Percentiles rank a stretch among this genome's conserved stretches.
Conservation (phyloP, 2,888 invertebrate species). For the Caenorhabditis sulstoni region DNA sequence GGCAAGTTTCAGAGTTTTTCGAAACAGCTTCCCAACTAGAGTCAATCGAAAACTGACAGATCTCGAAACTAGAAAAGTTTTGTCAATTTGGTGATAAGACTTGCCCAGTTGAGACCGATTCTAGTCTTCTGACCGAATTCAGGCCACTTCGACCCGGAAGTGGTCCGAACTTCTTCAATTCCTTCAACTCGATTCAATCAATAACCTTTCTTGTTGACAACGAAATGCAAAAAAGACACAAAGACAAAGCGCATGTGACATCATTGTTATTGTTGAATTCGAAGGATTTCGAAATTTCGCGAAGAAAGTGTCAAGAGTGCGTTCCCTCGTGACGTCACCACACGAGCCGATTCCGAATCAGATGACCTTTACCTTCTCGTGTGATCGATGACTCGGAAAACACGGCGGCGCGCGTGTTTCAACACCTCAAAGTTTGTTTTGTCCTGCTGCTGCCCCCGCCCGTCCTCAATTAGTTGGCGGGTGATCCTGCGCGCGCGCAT, state of each 20-base stretch:
- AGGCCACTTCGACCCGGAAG: too few species aligned
- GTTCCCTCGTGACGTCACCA: not conserved
- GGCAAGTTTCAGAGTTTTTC: too few species aligned
- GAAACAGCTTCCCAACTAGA: too few species aligned
- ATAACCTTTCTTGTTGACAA: too few species aligned
- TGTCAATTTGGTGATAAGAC: too few species aligned
- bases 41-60: too few species aligned
- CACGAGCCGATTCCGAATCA: not conserved
- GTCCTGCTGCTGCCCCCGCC: not conserved
- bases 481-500: conserved; percentile 9
- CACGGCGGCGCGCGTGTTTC: conserved; percentile 11
- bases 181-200: too few species aligned
- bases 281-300: conserved; percentile 5
- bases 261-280: not conserved
- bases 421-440: conserved; percentile 25
- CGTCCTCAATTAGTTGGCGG: conserved; percentile 15
- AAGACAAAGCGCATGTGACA: not conserved
- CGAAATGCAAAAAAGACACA: not conserved
- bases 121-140: too few species aligned
- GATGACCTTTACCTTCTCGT: conserved; percentile 4
- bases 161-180: too few species aligned
- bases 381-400: conserved; percentile 25
- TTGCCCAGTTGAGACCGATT: too few species aligned
- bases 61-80: too few species aligned
- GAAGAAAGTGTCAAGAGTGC: conserved; percentile 1